A percentile compares a stretch with the other conserved stretches of the same genome.
Evolutionary conservation across 2,797 vertebrate genomes (phyloP).

Genomic region (Cephalopachus bancanus): DNA sequence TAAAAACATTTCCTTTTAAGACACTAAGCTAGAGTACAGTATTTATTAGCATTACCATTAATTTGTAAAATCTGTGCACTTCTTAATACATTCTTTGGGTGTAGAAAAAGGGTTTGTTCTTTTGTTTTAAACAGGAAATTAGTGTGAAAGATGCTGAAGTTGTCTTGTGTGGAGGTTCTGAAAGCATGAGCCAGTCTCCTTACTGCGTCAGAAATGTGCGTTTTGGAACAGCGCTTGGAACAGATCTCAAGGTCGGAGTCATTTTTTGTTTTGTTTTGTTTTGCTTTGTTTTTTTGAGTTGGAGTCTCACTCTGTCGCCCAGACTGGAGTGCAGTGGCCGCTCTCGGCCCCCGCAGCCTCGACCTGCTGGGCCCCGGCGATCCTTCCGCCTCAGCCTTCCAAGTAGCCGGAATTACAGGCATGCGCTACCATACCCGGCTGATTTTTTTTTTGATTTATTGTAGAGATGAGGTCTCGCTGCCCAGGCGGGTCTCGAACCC

Average conservation of each 20-base stretch:
- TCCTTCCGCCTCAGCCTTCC: no score
- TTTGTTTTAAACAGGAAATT: constrained; percentile 92
- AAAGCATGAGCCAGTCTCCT: constrained; percentile 97
- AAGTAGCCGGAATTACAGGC: no score
- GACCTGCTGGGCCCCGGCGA: no score
- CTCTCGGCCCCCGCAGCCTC: no score
- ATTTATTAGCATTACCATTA: neutral
- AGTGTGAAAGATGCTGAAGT: constrained; percentile 95
- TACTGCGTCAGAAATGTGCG: constrained; percentile 94
- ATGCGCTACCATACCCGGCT: no score
- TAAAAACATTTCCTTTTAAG: constrained; percentile 43
- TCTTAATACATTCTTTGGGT: neutral
- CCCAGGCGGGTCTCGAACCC: no score
- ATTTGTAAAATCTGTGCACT: constrained; percentile 21
- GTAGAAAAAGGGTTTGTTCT: neutral
- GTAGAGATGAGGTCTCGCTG: no score
- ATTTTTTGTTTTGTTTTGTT: no score
- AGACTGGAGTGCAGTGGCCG: no score
- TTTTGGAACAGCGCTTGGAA: constrained; percentile 96
- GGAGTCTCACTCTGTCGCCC: no score
- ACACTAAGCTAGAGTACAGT: neutral
- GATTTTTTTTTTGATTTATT: no score
- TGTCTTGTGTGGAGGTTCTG: constrained; percentile 96
- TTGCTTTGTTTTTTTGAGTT: no score
- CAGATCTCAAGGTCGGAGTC: constrained; percentile 91